These are phyloP conservation scores for Delphinus delphis DNA, from an alignment of 2,113 vertebrate genomes.

Conservation along the genomic window DNA sequence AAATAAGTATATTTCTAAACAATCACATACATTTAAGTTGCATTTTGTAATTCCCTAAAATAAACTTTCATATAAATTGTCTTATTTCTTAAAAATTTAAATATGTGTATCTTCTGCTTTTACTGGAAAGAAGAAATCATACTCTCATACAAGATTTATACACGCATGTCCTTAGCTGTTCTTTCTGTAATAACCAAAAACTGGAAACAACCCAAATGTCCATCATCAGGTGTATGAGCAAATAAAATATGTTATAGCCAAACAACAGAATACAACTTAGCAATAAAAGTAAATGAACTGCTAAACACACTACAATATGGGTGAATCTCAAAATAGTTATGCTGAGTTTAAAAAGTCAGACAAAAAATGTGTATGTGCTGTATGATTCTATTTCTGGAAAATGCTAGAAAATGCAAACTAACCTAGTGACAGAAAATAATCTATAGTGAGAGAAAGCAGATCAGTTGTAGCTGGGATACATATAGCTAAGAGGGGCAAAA, in stretches of 20 bases:
- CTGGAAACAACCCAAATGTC: neutral
- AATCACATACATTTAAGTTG: neutral
- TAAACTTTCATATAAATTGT: neutral
- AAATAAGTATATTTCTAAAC: conserved; percentile 5
- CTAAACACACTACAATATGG: neutral
- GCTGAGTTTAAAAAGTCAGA: neutral
- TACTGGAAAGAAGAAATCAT: neutral
- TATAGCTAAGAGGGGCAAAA: neutral
- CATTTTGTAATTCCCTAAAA: neutral
- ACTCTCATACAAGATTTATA: neutral
- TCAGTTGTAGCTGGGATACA: neutral
- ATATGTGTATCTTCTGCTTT: neutral
- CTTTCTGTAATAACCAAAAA: neutral
- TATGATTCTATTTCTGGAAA: neutral
- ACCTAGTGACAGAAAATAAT: neutral
- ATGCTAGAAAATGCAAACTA: neutral
- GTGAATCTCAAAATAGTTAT: neutral
- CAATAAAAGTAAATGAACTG: neutral
- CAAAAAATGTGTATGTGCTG: neutral
- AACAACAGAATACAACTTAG: neutral
- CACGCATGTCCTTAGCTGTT: neutral
- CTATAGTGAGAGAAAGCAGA: no score
- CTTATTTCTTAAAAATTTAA: neutral
- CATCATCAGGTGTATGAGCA: neutral
- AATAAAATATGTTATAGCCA: neutral